Evolutionary conservation across 1,140 invertebrate genomes (phyloP), one percentile per base, ranked within the genome.

Genomic region (Coenobita brevimanus): DNA sequence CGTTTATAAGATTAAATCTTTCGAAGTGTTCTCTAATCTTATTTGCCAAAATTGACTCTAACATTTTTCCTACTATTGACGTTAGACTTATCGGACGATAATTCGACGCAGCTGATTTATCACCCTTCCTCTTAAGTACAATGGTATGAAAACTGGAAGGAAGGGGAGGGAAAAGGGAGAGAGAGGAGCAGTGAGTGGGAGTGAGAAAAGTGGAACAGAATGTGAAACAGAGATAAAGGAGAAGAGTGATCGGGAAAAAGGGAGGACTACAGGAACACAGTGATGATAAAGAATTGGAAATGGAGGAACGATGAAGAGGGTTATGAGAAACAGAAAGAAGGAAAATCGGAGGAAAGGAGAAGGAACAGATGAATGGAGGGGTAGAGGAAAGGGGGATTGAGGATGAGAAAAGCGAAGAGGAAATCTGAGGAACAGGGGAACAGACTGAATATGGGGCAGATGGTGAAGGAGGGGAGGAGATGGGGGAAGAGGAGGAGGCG

Each of bases 381-480:
- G 41, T 36, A 33, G 33, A 76, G n/a, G 41, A 76, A 76, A 76
- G n/a, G n/a, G 41, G 41, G 41, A n/a, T n/a, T 15, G 38, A 76
- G 38, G 73, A 38, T 13, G 33, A 33, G 54, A 27, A 13, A 43
- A 60, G 24, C 13, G 57, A 30, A 64, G 79, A 17, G 24, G 57
- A 33, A 38, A 36, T 38, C 13, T n/a, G 38, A 41, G n/a, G 38
- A 57, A n/a, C n/a, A 64, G 57, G 6, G n/a, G 38, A 33, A 21
- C 3, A 64, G 17, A 36, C n/a, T 8, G 0, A 38, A 24, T 1
- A 21, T n/a, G 17, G 38, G 8, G 24, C n/a, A 27, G 76, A 1
- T 4, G 3, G 43, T 8, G 30, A 81, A 43, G 54, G 27, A 43
- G 57, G 41, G 79, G 54, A 30, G 62, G 33, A 57, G 38, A 36